Base-by-base conservation (phyloP, 2,113 vertebrate genomes). In the Orthonyx spaldingii region DNA sequence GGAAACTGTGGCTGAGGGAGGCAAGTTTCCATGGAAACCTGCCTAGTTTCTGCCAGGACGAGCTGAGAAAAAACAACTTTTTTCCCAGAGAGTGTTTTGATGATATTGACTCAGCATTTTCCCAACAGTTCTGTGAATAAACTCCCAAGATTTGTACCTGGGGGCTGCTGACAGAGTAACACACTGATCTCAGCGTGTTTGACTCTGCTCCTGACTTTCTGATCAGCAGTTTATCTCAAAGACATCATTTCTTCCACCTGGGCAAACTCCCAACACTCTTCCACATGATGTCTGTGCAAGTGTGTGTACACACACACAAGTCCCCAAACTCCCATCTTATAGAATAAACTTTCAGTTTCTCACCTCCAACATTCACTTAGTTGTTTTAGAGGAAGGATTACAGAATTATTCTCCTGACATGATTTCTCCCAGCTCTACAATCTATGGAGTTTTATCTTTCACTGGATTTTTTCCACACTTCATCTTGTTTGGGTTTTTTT, bases 1-100 rank as follows among this genome's bases (percentile, higher is more conserved):
- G 39, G 46, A 88, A 87, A 70, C 26, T 41, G 26, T 9, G 4
- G 17, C 65, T 90, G 86, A 93, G 74, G 68, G 15, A 84, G 87
- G 86, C 77, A 89, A 75, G 56, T 95, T 89, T 75, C 95, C 86
- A 64, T 82, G 83, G 91, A 81, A 94, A 94, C 72, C 69, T 75
- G 76, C 61, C 86, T 87, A 21, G 22, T 37, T 95, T 65, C 64
- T 92, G 89, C 87, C 80, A 78, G 68, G 32, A 92, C 66, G 47
- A 92, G 50, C 55, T 83, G 47, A 89, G 86, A 66, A 86, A 90
- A 92, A 72, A 0, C n/a, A 93, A 12, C 23, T 35, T 84, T 53
- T 77, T 89, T 28, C 71, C 44, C 82, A 90, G 27, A 49, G 53
- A 88, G 33, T 33, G 26, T 86, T 93, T 59, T 46, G 71, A 74